Evolutionary conservation across 2,797 vertebrate genomes (phyloP).

Genomic region (Danio choprae): DNA sequence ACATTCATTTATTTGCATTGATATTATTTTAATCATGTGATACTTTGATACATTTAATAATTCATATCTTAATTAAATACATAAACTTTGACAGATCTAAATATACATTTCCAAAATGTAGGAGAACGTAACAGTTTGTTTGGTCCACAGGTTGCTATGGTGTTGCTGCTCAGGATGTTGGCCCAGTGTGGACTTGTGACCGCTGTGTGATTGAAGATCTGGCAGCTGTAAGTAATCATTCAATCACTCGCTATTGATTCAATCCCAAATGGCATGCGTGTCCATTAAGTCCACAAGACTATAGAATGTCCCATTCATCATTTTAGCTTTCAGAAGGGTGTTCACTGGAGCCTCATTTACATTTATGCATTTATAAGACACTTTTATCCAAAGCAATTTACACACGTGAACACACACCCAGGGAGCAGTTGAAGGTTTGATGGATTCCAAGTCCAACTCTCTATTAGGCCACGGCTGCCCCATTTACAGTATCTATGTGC

Average conservation of each 20-base stretch:
- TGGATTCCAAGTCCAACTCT: too few species aligned
- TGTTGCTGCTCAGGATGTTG: slow-evolving; percentile 82
- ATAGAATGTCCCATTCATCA: too few species aligned
- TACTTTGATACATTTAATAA: not conserved
- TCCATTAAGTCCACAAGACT: too few species aligned
- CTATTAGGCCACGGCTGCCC: too few species aligned
- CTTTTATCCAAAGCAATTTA: too few species aligned
- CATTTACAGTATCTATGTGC: too few species aligned
- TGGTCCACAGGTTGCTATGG: slow-evolving; percentile 91
- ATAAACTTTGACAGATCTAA: not conserved
- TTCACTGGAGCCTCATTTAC: too few species aligned
- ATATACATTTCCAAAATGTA: not conserved
- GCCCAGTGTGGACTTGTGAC: slow-evolving; percentile 89
- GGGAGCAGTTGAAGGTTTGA: too few species aligned
- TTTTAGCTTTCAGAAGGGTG: too few species aligned
- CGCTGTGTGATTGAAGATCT: slow-evolving; percentile 86
- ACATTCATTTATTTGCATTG: not conserved
- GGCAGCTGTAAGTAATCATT: slow-evolving; percentile 87
- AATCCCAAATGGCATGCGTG: too few species aligned
- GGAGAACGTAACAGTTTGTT: not conserved
- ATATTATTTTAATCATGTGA: not conserved
- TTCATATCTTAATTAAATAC: not conserved
- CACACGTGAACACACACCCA: too few species aligned
- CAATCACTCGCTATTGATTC: not conserved
- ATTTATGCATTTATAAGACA: too few species aligned